These are phyloP conservation scores for Corvus hawaiiensis DNA, from an alignment of 2,113 vertebrate species.

Conservation along the genomic window DNA sequence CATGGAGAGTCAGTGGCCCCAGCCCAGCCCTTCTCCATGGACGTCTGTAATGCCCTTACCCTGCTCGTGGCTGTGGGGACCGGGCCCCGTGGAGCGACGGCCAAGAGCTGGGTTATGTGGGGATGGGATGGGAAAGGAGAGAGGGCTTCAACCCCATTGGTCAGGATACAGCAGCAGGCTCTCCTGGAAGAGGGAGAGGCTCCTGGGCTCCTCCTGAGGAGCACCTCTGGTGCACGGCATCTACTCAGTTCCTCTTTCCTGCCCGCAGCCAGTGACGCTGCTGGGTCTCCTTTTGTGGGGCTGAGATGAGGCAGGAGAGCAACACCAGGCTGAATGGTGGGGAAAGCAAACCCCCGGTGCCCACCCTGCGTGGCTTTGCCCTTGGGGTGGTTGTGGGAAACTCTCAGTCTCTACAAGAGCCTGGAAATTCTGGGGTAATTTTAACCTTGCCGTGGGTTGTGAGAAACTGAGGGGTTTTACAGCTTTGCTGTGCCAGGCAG, in stretches of 20 bases:
- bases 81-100: rapidly evolving
- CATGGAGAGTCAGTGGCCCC: rapidly evolving
- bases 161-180: rapidly evolving
- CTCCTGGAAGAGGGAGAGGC: neutral
- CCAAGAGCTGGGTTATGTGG: rapidly evolving
- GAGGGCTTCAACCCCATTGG: rapidly evolving
- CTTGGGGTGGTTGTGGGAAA: constrained; percentile 9
- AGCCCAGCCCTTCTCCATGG: neutral
- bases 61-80: neutral
- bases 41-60: neutral
- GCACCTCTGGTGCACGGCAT: rapidly evolving
- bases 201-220: neutral
- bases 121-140: neutral
- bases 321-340: rapidly evolving
- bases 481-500: neutral
- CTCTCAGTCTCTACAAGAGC: neutral
- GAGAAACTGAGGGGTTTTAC: constrained; percentile 57
- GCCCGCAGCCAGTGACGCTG: rapidly evolving
- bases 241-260: neutral
- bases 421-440: constrained; percentile 61
- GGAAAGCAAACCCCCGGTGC: neutral
- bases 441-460: constrained; percentile 41
- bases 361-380: neutral
- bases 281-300: neutral
- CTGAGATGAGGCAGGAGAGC: neutral